Percentiles rank a stretch among this genome's conserved stretches.
Conservation (phyloP, 2,888 invertebrate genomes). For the Morinoia aosen region DNA sequence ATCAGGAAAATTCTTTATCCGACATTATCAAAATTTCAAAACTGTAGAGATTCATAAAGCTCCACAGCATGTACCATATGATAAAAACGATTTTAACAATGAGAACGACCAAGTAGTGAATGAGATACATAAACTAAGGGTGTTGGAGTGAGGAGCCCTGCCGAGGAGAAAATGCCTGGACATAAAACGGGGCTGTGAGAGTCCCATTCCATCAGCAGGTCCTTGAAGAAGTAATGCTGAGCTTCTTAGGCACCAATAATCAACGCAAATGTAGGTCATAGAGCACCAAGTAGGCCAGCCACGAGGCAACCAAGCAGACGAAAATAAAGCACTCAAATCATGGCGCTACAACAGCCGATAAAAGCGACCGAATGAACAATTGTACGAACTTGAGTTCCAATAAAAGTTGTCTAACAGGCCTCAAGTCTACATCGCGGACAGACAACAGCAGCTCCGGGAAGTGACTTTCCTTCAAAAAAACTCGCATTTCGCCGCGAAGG, state of each 20-base stretch:
- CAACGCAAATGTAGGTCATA: conserved; percentile 18
- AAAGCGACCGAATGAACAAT: conserved; percentile 35
- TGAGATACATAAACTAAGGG: neutral
- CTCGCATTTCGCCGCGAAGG: neutral
- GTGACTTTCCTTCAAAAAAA: neutral
- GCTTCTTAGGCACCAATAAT: conserved; percentile 20
- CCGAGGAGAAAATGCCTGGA: neutral
- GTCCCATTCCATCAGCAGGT: neutral
- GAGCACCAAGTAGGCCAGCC: conserved; percentile 12
- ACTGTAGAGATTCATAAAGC: no score
- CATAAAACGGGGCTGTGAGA: neutral
- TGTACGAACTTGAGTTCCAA: neutral
- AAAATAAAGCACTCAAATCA: conserved; percentile 48
- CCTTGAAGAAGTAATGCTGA: neutral
- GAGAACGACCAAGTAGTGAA: neutral
- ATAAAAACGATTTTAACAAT: no score
- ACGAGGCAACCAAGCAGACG: neutral
- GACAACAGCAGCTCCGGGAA: neutral
- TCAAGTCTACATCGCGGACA: neutral
- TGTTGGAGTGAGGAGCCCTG: neutral
- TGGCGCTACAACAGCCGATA: conserved; percentile 29
- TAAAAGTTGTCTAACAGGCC: conserved; percentile 2
- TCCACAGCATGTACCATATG: no score
- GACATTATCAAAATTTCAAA: no score
- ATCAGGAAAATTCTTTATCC: no score